These are phyloP conservation scores for Acanthurus leucopareius DNA, from an alignment of 2,797 vertebrate species.

Conservation along the genomic window DNA sequence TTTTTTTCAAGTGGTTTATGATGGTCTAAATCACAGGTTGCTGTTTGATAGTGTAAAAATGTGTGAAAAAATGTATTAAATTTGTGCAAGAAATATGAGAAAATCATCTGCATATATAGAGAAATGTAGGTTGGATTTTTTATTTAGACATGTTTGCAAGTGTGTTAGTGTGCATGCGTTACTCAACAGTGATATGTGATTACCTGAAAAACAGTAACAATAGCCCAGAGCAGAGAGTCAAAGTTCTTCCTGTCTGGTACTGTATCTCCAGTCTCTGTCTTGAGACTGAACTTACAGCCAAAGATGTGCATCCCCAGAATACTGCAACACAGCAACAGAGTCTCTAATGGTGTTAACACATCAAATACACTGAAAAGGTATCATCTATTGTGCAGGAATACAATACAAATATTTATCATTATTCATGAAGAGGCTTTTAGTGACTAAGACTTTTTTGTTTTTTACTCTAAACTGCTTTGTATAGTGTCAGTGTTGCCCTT, in stretches of 20 bases:
- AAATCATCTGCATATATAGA: constrained; percentile 11
- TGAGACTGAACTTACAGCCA: constrained; percentile 97
- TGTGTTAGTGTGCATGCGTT: not conserved
- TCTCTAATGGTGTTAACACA: not conserved
- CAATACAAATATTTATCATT: not conserved
- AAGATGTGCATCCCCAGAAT: constrained; percentile 99
- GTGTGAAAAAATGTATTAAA: not conserved
- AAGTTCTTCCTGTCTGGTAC: constrained; percentile 97
- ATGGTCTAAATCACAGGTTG: not conserved
- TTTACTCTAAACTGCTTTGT: not conserved
- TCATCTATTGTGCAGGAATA: not conserved
- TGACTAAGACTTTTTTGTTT: not conserved
- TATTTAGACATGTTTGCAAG: not conserved
- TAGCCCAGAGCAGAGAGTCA: constrained; percentile 96
- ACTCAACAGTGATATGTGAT: not conserved
- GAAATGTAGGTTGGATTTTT: not conserved
- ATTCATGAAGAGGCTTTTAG: not conserved
- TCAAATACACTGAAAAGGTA: not conserved
- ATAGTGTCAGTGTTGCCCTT: not conserved
- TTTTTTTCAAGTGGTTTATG: too few relatives aligned
- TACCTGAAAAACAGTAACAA: constrained; percentile 98
- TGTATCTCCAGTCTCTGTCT: constrained; percentile 94
- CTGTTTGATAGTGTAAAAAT: too few relatives aligned
- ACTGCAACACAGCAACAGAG: constrained; percentile 78
- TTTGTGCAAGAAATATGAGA: not conserved